phyloP scores from a whole-genome alignment of 2,113 vertebrate species.

The Mastomys natalensis region DNA sequence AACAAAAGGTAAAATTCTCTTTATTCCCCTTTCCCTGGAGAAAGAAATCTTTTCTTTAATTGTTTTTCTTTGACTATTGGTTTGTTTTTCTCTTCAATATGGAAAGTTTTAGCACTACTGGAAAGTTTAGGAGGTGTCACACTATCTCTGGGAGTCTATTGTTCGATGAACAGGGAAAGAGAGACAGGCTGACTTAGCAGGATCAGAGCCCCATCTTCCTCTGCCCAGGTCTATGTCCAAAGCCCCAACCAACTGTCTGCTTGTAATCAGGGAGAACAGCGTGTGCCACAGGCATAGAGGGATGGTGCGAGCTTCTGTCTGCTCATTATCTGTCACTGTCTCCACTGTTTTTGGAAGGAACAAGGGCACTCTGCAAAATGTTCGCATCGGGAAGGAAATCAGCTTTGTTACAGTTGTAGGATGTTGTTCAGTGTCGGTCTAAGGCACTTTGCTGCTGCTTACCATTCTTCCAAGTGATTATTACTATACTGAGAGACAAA shows the following conservation, averaged over 20 bases:
- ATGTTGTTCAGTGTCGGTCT: neutral
- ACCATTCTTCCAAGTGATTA: neutral
- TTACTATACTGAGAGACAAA: neutral
- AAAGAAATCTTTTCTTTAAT: neutral
- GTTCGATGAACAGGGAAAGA: neutral
- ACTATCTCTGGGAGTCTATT: conserved; percentile 27
- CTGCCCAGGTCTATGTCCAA: neutral
- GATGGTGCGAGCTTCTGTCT: neutral
- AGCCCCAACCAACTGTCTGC: neutral
- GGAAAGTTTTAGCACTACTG: conserved; percentile 70
- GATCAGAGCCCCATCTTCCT: neutral
- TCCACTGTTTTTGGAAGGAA: conserved; percentile 2
- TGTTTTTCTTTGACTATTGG: neutral
- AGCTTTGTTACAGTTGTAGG: neutral
- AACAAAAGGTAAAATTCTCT: neutral
- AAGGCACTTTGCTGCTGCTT: neutral
- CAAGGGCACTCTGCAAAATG: neutral
- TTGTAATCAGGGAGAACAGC: neutral
- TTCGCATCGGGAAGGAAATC: neutral
- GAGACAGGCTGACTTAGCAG: neutral
- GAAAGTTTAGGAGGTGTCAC: conserved; percentile 53
- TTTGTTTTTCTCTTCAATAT: conserved; percentile 47
- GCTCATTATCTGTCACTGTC: neutral
- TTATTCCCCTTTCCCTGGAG: neutral
- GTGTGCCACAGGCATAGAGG: neutral